These are phyloP conservation scores for Drosophila azteca DNA, from an alignment of 1,140 invertebrate species.

Conservation along the genomic window DNA sequence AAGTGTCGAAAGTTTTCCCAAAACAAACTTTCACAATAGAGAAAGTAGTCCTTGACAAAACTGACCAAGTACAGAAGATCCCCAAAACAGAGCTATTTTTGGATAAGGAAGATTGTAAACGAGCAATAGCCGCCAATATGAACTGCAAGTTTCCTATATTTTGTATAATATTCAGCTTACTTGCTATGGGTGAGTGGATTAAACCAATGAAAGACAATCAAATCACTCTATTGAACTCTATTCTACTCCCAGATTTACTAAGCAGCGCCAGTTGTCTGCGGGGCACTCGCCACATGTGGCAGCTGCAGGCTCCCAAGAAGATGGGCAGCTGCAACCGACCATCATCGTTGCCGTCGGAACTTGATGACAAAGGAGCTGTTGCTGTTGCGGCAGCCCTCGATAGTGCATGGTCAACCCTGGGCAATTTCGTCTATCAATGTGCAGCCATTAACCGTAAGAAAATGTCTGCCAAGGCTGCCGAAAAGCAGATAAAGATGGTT, in stretches of 20 bases:
- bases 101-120: neutral
- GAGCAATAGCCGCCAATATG: constrained; percentile 24
- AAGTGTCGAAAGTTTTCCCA: constrained; percentile 31
- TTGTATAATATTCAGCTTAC: too few species aligned
- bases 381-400: neutral
- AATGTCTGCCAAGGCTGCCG: too few species aligned
- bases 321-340: constrained; percentile 38
- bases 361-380: neutral
- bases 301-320: constrained; percentile 8
- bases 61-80: neutral
- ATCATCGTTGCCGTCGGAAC: constrained; percentile 11
- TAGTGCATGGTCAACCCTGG: constrained; percentile 22
- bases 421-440: constrained; percentile 57
- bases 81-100: neutral
- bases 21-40: constrained; percentile 22
- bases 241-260: neutral
- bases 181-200: too few species aligned
- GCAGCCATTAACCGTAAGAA: neutral
- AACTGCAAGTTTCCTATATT: constrained; percentile 11
- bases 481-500: too few species aligned
- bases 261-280: constrained; percentile 26
- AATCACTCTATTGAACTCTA: neutral
- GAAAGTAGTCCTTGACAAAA: constrained; percentile 35
- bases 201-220: too few species aligned
- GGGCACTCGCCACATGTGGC: constrained; percentile 58